A percentile compares a stretch with the other conserved stretches of the same genome.
Conservation (phyloP, 2,888 invertebrate species). For the Drosophila lacicola region DNA sequence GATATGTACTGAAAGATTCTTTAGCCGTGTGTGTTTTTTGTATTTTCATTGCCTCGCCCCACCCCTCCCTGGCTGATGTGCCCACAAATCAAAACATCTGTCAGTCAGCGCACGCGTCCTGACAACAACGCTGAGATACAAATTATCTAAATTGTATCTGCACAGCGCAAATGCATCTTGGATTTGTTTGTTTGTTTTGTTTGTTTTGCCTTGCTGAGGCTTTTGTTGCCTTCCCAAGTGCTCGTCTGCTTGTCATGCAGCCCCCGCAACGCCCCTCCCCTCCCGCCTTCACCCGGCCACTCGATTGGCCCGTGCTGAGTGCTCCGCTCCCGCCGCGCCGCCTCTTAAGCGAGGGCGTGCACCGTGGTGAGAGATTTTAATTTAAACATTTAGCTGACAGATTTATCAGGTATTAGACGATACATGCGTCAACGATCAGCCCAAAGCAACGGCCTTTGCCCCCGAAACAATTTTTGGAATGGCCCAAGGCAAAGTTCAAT, state of each 20-base stretch:
- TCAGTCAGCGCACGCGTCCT: conserved; percentile 75
- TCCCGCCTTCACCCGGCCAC: not conserved
- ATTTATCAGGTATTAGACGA: conserved; percentile 84
- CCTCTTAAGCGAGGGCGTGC: conserved; percentile 56
- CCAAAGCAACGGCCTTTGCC: conserved; percentile 8
- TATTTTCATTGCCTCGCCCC: conserved; percentile 10
- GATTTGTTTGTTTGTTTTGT: conserved; percentile 56
- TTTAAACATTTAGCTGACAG: conserved; percentile 82
- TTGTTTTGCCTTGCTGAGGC: conserved; percentile 39
- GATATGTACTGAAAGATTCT: conserved; percentile 23
- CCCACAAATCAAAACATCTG: conserved; percentile 82
- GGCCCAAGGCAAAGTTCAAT: conserved; percentile 34
- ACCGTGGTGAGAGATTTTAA: conserved; percentile 79
- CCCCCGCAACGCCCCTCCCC: not conserved
- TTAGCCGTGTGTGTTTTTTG: conserved; percentile 10
- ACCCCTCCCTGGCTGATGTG: not conserved
- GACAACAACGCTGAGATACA: conserved; percentile 82
- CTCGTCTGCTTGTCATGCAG: conserved; percentile 9
- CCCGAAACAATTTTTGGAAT: not conserved
- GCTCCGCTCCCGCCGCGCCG: conserved; percentile 37
- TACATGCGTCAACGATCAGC: conserved; percentile 67
- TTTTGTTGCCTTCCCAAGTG: conserved; percentile 35
- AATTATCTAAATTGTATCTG: conserved; percentile 83
- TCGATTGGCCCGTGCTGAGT: conserved; percentile 54
- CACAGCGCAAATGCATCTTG: conserved; percentile 73